Percentiles rank a stretch among this genome's conserved stretches.
These are phyloP conservation scores for Anthopleura sola DNA, from an alignment of 64 coral and sea anemone species.

Conservation along the genomic window DNA sequence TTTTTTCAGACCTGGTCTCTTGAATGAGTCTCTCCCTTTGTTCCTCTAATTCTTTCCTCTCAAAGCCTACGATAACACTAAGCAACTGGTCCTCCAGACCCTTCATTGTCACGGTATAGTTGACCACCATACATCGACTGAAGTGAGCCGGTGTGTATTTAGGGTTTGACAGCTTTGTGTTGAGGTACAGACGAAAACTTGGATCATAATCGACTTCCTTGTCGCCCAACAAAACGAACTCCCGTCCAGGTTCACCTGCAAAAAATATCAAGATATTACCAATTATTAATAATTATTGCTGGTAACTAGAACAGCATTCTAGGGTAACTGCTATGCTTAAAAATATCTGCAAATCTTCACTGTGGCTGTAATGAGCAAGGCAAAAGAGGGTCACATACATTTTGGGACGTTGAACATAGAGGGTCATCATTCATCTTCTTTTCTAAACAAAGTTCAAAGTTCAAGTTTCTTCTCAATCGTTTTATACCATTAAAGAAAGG, in stretches of 20 bases:
- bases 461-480: too few relatives aligned
- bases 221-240: conserved; percentile 89
- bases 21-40: conserved; percentile 97
- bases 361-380: too few relatives aligned
- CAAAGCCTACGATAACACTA: conserved; percentile 96
- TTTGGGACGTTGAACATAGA: too few relatives aligned
- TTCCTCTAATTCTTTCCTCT: conserved; percentile 97
- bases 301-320: too few relatives aligned
- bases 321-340: too few relatives aligned
- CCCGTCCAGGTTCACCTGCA: conserved; percentile 81
- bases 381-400: too few relatives aligned
- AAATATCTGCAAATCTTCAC: too few relatives aligned
- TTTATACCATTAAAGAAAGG: too few relatives aligned
- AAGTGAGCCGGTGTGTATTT: conserved; percentile 96
- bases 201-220: conserved; percentile 98
- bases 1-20: conserved; percentile 70
- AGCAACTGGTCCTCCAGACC: conserved; percentile 87
- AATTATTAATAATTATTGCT: neutral
- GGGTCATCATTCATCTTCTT: too few relatives aligned
- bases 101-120: conserved; percentile 94
- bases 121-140: conserved; percentile 92
- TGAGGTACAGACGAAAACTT: conserved; percentile 93
- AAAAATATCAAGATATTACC: neutral
- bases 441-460: too few relatives aligned
- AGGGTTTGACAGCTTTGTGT: conserved; percentile 96